These are phyloP conservation scores for Pedicia rivosa DNA, from an alignment of 2,888 invertebrate species.

Conservation along the genomic window DNA sequence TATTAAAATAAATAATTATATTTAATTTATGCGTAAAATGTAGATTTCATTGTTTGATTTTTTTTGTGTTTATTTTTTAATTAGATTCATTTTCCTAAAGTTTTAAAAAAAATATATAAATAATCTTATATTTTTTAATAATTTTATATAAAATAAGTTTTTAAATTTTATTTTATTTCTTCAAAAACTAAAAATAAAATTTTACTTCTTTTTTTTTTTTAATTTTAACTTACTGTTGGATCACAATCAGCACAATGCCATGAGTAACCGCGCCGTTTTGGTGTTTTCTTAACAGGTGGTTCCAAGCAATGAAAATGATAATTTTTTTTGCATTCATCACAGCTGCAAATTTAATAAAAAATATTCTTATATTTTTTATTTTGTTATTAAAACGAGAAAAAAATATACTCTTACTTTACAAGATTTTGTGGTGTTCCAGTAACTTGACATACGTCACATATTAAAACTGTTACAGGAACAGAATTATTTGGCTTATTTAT, in stretches of 20 bases:
- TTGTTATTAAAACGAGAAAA: neutral
- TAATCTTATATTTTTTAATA: too few species aligned
- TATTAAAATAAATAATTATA: too few species aligned
- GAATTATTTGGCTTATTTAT: neutral
- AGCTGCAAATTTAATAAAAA: slow-evolving; percentile 36
- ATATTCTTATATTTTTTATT: neutral
- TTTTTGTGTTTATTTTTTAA: too few species aligned
- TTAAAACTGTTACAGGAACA: slow-evolving; percentile 10
- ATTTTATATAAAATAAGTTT: too few species aligned
- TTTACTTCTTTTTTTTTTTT: neutral
- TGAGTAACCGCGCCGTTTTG: slow-evolving; percentile 83
- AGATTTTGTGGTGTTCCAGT: slow-evolving; percentile 22
- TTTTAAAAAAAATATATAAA: too few species aligned
- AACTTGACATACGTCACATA: slow-evolving; percentile 19
- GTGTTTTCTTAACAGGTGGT: slow-evolving; percentile 86
- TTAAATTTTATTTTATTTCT: neutral
- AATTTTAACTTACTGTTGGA: slow-evolving; percentile 51
- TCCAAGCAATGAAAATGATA: slow-evolving; percentile 89
- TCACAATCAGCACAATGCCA: slow-evolving; percentile 96
- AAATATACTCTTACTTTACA: slow-evolving; percentile 13
- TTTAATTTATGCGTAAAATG: too few species aligned
- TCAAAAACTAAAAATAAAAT: neutral
- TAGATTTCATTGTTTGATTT: too few species aligned
- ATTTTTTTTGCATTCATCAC: slow-evolving; percentile 78
- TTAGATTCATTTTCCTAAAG: too few species aligned